A percentile compares a stretch with the other conserved stretches of the same genome.
These are phyloP conservation scores for Atopsyche davidsoni DNA, from an alignment of 1,140 invertebrate genomes.

Conservation along the genomic window DNA sequence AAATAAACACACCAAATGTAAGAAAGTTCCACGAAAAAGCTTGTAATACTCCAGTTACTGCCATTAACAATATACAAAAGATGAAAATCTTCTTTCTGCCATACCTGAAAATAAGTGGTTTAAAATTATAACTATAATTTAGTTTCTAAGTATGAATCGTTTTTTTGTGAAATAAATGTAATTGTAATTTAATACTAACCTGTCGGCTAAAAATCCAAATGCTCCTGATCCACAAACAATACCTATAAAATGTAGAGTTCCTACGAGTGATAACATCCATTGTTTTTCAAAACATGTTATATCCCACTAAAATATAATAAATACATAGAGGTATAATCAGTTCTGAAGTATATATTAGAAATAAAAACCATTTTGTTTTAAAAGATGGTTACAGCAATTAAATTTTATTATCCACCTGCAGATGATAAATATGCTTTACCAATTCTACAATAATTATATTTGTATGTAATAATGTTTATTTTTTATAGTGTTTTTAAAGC, in stretches of 20 bases:
- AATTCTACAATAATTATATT: too few relatives aligned
- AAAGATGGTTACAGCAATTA: constrained; percentile 1
- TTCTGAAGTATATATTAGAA: background rate
- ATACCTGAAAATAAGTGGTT: constrained; percentile 40
- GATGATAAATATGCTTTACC: background rate
- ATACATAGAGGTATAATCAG: background rate
- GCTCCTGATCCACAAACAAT: constrained; percentile 52
- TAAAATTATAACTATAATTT: background rate
- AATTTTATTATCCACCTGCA: background rate
- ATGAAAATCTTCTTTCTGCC: constrained; percentile 56
- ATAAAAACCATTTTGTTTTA: constrained; percentile 1
- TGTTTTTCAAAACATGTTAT: constrained; percentile 53
- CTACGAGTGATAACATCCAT: constrained; percentile 54
- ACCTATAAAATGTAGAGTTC: constrained; percentile 54
- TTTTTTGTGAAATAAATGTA: constrained; percentile 7
- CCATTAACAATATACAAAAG: constrained; percentile 50
- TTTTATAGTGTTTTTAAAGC: too few relatives aligned
- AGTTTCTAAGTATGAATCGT: background rate
- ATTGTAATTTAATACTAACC: constrained; percentile 37
- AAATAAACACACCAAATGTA: constrained; percentile 50
- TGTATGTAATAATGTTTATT: too few relatives aligned
- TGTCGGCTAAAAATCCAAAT: constrained; percentile 54
- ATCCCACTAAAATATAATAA: constrained; percentile 42
- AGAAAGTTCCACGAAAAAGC: constrained; percentile 50
- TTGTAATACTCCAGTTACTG: constrained; percentile 49